Conservation (phyloP, 1,140 invertebrate genomes). For the Pristionchus pacificus region DNA sequence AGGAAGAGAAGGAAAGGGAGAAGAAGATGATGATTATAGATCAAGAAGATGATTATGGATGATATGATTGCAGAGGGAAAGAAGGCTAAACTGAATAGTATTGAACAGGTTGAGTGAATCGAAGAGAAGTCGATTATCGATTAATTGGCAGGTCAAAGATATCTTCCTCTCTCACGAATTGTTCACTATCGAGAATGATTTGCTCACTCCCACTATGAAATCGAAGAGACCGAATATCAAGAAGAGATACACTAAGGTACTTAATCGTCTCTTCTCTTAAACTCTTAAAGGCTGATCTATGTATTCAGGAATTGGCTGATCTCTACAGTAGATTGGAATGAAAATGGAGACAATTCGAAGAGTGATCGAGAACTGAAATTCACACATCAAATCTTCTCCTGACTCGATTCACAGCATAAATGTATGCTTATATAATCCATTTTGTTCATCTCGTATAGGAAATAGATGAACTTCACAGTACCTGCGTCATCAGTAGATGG, state of each 20-base stretch:
- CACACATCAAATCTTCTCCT: too few species aligned
- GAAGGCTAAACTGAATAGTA: constrained; percentile 83
- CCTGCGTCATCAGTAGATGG: too few species aligned
- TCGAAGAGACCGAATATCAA: constrained; percentile 66
- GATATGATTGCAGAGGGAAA: constrained; percentile 83
- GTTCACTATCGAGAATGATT: constrained; percentile 91
- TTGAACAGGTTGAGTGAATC: constrained; percentile 77
- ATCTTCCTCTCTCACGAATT: constrained; percentile 72
- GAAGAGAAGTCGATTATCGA: background rate
- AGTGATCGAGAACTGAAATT: too few species aligned
- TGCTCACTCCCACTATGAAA: constrained; percentile 93
- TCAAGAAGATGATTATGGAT: constrained; percentile 80
- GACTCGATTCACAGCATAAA: too few species aligned
- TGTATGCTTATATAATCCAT: too few species aligned
- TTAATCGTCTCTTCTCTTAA: too few species aligned
- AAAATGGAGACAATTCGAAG: too few species aligned
- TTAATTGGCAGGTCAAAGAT: constrained; percentile 46
- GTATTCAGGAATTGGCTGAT: background rate
- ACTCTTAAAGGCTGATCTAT: too few species aligned
- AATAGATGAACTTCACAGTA: too few species aligned
- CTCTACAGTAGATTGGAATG: background rate
- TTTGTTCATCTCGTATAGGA: too few species aligned
- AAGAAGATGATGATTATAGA: too few species aligned
- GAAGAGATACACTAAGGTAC: constrained; percentile 4
- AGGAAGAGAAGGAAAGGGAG: too few species aligned